Base-by-base conservation (phyloP, 1,140 invertebrate genomes). In the Phenacoccus solenopsis region DNA sequence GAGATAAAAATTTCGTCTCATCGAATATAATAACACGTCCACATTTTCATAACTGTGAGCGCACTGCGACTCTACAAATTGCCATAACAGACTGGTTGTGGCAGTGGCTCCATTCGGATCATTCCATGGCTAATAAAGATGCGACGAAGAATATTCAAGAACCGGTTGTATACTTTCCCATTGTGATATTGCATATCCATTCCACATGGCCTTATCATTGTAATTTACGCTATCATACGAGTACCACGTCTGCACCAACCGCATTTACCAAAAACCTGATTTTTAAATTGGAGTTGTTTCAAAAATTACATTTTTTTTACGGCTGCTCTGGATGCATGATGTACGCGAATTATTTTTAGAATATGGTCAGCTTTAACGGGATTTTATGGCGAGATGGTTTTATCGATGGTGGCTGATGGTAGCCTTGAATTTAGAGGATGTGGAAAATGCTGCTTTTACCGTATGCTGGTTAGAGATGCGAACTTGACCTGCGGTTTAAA, bases 181-280 rank as follows among this genome's bases (percentile, higher is more conserved):
- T 49, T 49, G 38, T 49, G 38, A 49, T 49, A 49, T 49, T 49
- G 38, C 38, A 49, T 49, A 49, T 49, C 38, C 38, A 49, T 49
- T 49, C 38, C 38, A 49, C 38, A 49, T 49, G 38, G 38, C 38
- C 38, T 49, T 49, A 49, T 49, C 38, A 49, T 49, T 49, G 38
- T 49, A 9, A 49, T 49, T 16, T 16, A 16, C 38, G 16, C 20
- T 16, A 49, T n/a, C 38, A 49, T 49, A n/a, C 38, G 38, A 49
- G 38, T n/a, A n/a, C n/a, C n/a, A n/a, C n/a, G n/a, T n/a, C n/a
- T n/a, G n/a, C n/a, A n/a, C 30, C 12, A 49, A 49, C 38, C 38
- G n/a, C n/a, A n/a, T n/a, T n/a, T n/a, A 49, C 38, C 12, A 49
- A 49, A 49, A 49, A 49, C 38, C 38, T 16, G 38, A 49, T 49